phyloP scores from a whole-genome alignment of 2,888 invertebrate species.

The Cremastinae sp. region DNA sequence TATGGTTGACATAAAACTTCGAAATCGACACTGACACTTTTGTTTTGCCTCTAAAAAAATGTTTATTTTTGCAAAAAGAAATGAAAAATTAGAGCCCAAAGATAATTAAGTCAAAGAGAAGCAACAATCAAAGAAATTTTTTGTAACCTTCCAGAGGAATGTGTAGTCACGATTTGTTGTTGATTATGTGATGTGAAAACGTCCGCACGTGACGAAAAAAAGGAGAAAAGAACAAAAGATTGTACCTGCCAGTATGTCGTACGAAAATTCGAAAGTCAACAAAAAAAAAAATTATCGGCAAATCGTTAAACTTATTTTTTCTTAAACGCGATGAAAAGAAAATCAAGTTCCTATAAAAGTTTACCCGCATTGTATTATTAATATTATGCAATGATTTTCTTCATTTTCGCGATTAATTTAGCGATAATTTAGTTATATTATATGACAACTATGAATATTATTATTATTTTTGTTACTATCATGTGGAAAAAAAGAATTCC shows the following conservation, averaged over 20 bases:
- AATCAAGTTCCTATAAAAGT: slow-evolving; percentile 54
- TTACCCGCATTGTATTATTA: slow-evolving; percentile 49
- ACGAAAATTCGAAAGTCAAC: slow-evolving; percentile 16
- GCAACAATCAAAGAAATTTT: slow-evolving; percentile 22
- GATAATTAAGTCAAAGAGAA: slow-evolving; percentile 1
- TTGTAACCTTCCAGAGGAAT: slow-evolving; percentile 14
- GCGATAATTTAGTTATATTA: slow-evolving; percentile 27
- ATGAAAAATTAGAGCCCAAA: slow-evolving; percentile 3
- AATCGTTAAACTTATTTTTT: slow-evolving; percentile 37
- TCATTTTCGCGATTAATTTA: background rate
- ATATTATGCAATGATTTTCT: slow-evolving; percentile 33
- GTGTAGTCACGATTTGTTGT: slow-evolving; percentile 31
- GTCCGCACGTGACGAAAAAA: slow-evolving; percentile 44
- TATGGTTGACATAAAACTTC: slow-evolving; percentile 34
- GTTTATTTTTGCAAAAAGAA: background rate
- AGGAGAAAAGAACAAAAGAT: slow-evolving; percentile 5
- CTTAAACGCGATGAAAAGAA: slow-evolving; percentile 26
- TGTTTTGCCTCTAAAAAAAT: slow-evolving; percentile 12
- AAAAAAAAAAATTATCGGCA: slow-evolving; percentile 15
- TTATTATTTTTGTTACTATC: slow-evolving; percentile 38
- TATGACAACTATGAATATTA: slow-evolving; percentile 26
- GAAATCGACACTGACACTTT: slow-evolving; percentile 11
- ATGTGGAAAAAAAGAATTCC: slow-evolving; percentile 12
- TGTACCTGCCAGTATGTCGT: slow-evolving; percentile 50
- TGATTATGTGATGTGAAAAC: slow-evolving; percentile 40